Evolutionary conservation across 2,113 vertebrate species (phyloP), one percentile per base, ranked within the genome.

Genomic region (Lathamus discolor): DNA sequence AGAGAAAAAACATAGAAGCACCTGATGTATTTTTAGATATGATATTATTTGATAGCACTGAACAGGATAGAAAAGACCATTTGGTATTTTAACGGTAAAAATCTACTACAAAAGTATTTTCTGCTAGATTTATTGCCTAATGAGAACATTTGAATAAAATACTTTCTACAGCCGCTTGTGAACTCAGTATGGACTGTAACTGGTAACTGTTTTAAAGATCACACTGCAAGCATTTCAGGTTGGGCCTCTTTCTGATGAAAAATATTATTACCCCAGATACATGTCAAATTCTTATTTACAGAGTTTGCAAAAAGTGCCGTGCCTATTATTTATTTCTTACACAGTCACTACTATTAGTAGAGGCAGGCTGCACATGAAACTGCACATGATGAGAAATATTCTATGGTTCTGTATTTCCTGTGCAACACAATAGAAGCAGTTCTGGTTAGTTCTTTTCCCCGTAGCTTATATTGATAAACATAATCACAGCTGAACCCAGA

Each of bases 391-490:
- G 35, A 83, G 85, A 96, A 97, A 90, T 41, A 70, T 39, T 39
- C 39, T 39, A 39, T 39, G 39, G 39, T 39, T 39, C 39, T 39
- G 5, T 39, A 12, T 55, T 95, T 96, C 90, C 94, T 94, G 92
- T 78, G 91, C 68, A 41, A 41, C 29, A 39, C 78, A 83, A 37
- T 51, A 96, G 93, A 80, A 88, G 74, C 35, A 73, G 24, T 17
- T 61, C 24, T 59, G 33, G 33, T 22, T n/a, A n/a, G 33, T 90
- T 59, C 57, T 86, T 74, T 92, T 68, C 61, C 41, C 35, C 89
- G 73, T 44, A 67, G 80, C 43, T 92, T 55, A 89, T 43, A 83
- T 59, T 76, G 72, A 93, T 93, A 96, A 93, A 86, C 75, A 83
- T 73, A 83, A 84, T 64, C 62, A 88, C 55, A 57, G 55, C 31